Conservation (phyloP, 2,113 vertebrate genomes). For the Acanthochromis polyacanthus region DNA sequence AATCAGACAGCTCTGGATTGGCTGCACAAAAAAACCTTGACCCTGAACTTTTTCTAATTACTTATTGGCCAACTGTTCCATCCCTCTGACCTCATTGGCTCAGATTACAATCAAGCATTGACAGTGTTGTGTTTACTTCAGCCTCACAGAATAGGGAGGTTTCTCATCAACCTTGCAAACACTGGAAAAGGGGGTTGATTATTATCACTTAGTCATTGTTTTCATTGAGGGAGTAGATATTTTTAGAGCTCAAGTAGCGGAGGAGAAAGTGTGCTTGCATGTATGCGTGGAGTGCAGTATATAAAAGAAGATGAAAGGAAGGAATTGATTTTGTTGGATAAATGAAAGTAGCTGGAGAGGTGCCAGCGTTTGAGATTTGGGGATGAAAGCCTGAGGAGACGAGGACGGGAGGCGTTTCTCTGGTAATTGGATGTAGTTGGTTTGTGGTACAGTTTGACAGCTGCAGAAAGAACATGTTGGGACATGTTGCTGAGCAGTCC, state of each 20-base stretch:
- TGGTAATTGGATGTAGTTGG: conserved; percentile 21
- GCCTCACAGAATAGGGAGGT: background rate
- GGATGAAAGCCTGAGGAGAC: conserved; percentile 23
- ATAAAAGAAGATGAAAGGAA: conserved; percentile 20
- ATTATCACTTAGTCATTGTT: conserved; percentile 23
- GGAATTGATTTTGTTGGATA: conserved; percentile 25
- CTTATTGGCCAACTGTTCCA: conserved; percentile 20
- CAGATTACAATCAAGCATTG: conserved; percentile 24
- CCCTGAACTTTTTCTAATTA: conserved; percentile 51
- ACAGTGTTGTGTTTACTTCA: conserved; percentile 21
- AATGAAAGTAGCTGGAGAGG: conserved; percentile 18
- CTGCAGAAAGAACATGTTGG: conserved; percentile 52
- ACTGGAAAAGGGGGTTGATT: background rate
- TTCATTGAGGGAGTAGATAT: conserved; percentile 7
- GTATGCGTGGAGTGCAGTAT: background rate
- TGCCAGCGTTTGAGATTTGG: conserved; percentile 36
- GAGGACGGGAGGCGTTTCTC: conserved; percentile 9
- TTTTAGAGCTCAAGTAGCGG: conserved; percentile 1
- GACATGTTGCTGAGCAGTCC: conserved; percentile 47
- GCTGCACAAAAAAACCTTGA: conserved; percentile 29
- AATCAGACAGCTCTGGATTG: conserved; percentile 18
- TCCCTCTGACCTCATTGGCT: conserved; percentile 12
- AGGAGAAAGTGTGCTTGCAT: background rate
- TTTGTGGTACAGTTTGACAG: conserved; percentile 29
- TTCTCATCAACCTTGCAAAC: conserved; percentile 21